Conservation (phyloP, 1,140 invertebrate genomes). For the Pissodes strobi region DNA sequence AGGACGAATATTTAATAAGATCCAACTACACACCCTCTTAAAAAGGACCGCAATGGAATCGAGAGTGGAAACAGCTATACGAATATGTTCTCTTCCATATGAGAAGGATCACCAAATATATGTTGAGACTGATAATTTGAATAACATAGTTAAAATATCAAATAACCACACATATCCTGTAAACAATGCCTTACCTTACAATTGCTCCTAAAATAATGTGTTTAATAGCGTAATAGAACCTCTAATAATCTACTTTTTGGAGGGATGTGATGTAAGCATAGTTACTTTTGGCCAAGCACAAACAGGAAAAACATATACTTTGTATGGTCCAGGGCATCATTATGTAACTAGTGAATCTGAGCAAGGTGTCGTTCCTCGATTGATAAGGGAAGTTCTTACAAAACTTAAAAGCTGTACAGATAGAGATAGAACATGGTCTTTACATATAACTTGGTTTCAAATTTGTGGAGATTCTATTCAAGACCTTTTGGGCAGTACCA, state of each 20-base stretch:
- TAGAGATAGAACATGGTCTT: slow-evolving; percentile 61
- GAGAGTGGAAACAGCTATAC: slow-evolving; percentile 51
- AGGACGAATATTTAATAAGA: too few species aligned
- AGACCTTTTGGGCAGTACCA: slow-evolving; percentile 50
- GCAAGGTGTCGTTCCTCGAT: slow-evolving; percentile 75
- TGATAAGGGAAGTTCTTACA: slow-evolving; percentile 73
- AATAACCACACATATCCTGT: slow-evolving; percentile 63
- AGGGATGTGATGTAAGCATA: slow-evolving; percentile 74
- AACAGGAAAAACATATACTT: slow-evolving; percentile 78
- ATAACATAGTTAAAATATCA: slow-evolving; percentile 61
- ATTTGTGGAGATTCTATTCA: slow-evolving; percentile 57
- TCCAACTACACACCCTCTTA: too few species aligned
- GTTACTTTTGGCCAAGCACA: slow-evolving; percentile 78
- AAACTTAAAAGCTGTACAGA: slow-evolving; percentile 62
- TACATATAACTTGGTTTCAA: slow-evolving; percentile 70
- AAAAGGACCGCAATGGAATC: too few species aligned
- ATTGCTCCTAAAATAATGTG: slow-evolving; percentile 58
- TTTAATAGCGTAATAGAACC: slow-evolving; percentile 58
- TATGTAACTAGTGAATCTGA: slow-evolving; percentile 71
- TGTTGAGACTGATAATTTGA: slow-evolving; percentile 60
- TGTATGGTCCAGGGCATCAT: slow-evolving; percentile 74
- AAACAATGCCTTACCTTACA: slow-evolving; percentile 64
- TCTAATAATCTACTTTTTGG: slow-evolving; percentile 66
- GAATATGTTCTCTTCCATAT: slow-evolving; percentile 42
- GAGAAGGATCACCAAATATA: slow-evolving; percentile 56